Evolutionary conservation across 2,113 vertebrate genomes (phyloP).

Genomic region (Actenoides lindsayi): DNA sequence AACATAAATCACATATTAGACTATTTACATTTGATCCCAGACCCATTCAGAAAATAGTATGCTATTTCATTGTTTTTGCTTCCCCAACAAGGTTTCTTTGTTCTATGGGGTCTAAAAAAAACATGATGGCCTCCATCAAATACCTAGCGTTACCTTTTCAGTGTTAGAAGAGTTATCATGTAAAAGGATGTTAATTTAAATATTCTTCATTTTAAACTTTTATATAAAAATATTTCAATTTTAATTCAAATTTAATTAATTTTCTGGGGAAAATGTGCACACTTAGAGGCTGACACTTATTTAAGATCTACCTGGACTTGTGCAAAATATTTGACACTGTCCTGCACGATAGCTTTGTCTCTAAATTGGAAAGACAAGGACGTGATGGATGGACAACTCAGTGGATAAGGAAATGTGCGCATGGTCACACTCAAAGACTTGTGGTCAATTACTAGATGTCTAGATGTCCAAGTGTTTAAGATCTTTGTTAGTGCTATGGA

Average conservation of each 20-base stretch:
- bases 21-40: neutral
- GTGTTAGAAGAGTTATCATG: neutral
- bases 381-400: no score
- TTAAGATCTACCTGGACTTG: neutral
- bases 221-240: neutral
- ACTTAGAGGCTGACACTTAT: neutral
- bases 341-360: no score
- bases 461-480: no score
- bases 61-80: neutral
- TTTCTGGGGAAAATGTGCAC: neutral
- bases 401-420: no score
- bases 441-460: no score
- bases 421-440: no score
- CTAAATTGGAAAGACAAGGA: no score
- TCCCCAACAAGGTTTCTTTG: accelerated
- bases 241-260: neutral
- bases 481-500: no score
- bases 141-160: neutral
- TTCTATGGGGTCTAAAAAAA: neutral
- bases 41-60: neutral
- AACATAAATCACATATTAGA: neutral
- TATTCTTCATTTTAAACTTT: neutral
- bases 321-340: no score
- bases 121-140: accelerated
- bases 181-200: neutral